These are phyloP conservation scores for Gonioctena quinquepunctata DNA, from an alignment of 1,140 invertebrate species.

Conservation along the genomic window DNA sequence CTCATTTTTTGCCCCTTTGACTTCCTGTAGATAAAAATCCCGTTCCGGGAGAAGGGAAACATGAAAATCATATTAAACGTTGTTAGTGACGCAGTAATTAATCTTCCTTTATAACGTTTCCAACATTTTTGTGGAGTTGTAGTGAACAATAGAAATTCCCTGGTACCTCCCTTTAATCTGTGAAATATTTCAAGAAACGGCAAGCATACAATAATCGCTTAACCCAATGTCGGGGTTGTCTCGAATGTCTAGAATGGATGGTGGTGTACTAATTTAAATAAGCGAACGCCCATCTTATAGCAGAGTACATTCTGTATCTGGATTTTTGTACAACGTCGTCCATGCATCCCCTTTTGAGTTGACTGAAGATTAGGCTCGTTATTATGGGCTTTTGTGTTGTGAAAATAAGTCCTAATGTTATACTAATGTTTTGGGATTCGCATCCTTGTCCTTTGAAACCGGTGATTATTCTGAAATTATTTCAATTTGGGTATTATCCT, in stretches of 20 bases:
- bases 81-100: background rate
- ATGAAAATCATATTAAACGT: conserved; percentile 4
- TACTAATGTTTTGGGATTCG: background rate
- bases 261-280: no score
- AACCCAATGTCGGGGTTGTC: no score
- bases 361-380: no score
- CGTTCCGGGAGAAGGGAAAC: background rate
- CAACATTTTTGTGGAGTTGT: background rate
- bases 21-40: background rate
- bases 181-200: background rate
- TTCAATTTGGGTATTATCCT: background rate
- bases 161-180: background rate
- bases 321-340: no score
- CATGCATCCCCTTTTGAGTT: no score
- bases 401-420: background rate
- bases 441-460: background rate
- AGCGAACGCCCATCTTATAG: no score
- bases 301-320: no score
- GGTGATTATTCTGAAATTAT: background rate
- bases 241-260: no score
- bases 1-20: background rate
- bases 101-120: conserved; percentile 6
- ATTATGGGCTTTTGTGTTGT: background rate
- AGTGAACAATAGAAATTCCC: background rate
- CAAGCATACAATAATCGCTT: background rate